Conservation (phyloP, 2,888 invertebrate species). For the Camptogramma bilineatum region DNA sequence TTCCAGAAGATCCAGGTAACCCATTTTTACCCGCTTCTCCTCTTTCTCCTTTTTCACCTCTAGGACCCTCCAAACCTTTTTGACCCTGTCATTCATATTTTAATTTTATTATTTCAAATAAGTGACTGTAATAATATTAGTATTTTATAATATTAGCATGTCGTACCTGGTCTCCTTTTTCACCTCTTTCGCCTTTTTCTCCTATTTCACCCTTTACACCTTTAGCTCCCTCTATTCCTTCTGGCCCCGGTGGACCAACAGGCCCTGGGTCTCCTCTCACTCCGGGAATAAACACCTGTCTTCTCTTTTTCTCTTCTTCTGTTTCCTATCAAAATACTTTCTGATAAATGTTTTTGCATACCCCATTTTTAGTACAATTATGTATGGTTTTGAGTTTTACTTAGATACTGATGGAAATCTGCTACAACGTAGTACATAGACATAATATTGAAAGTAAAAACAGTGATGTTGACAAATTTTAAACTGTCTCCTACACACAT, state of each 20-base stretch:
- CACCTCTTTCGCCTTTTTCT: conserved; percentile 81
- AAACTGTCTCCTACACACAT: too few relatives aligned
- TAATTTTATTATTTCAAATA: too few relatives aligned
- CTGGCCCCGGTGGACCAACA: conserved; percentile 75
- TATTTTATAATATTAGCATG: too few relatives aligned
- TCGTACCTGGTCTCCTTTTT: conserved; percentile 70
- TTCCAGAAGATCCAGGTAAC: conserved; percentile 89
- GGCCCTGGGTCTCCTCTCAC: conserved; percentile 63
- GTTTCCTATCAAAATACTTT: conserved; percentile 65
- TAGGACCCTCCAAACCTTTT: conserved; percentile 60
- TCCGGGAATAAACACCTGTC: conserved; percentile 54
- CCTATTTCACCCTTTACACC: conserved; percentile 85
- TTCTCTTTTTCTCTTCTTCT: conserved; percentile 54
- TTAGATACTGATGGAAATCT: too few relatives aligned
- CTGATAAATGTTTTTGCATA: conserved; percentile 47
- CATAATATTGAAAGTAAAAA: too few relatives aligned
- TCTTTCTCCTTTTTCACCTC: conserved; percentile 66
- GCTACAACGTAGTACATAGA: too few relatives aligned
- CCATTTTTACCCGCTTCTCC: conserved; percentile 86
- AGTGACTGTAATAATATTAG: too few relatives aligned
- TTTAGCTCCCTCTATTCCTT: conserved; percentile 84
- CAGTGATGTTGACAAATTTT: too few relatives aligned
- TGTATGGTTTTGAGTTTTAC: not conserved
- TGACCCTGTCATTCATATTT: conserved; percentile 48
- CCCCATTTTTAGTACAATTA: not conserved